Evolutionary conservation across 2,888 invertebrate genomes (phyloP).

Genomic region (Aleiodes leptofemur): DNA sequence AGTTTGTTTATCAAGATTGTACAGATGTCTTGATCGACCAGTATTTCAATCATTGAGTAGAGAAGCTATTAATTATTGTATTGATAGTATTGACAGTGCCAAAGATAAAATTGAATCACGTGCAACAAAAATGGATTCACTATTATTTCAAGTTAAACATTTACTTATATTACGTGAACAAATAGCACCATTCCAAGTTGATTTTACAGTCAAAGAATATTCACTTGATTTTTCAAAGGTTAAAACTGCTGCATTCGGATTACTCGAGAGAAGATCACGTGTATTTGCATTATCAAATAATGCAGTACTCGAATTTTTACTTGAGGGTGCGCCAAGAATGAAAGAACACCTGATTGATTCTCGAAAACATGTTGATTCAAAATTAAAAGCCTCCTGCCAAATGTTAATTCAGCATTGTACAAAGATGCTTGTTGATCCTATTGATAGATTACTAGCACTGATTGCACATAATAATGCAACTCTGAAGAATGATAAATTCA

Average conservation of each 20-base stretch:
- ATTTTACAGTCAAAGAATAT: conserved; percentile 94
- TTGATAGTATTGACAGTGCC: conserved; percentile 91
- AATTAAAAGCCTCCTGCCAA: conserved; percentile 93
- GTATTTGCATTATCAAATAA: conserved; percentile 91
- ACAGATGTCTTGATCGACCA: conserved; percentile 93
- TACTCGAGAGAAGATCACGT: conserved; percentile 86
- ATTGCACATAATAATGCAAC: conserved; percentile 51
- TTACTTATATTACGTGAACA: conserved; percentile 97
- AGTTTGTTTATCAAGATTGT: conserved; percentile 94
- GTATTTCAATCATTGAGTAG: conserved; percentile 98
- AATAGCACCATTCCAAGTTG: conserved; percentile 98
- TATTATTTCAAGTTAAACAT: conserved; percentile 98
- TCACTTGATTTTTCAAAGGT: conserved; percentile 95
- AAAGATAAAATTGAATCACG: conserved; percentile 85
- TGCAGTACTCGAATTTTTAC: conserved; percentile 92
- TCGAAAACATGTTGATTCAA: conserved; percentile 95
- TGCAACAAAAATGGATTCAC: conserved; percentile 92
- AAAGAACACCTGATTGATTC: conserved; percentile 95
- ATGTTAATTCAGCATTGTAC: conserved; percentile 89
- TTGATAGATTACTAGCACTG: conserved; percentile 80
- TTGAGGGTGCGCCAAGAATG: conserved; percentile 96
- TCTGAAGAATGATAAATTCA: conserved; percentile 82
- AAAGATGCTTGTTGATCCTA: conserved; percentile 84
- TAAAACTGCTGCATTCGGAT: conserved; percentile 88
- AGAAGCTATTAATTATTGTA: conserved; percentile 94